Base-by-base conservation (phyloP, 2,797 vertebrate species). In the Clarias laeviceps region DNA sequence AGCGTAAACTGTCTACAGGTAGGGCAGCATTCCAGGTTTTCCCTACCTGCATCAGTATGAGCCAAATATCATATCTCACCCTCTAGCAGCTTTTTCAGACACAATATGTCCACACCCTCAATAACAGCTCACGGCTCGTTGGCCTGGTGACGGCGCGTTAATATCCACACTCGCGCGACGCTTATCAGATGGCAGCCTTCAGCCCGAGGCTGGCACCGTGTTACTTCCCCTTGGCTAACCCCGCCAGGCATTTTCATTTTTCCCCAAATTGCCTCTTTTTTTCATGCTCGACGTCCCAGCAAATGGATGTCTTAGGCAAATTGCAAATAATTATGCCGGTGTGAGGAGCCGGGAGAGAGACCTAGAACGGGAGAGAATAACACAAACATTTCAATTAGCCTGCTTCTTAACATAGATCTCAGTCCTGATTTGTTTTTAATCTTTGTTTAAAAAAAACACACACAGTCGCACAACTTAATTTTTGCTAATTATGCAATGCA, bases 231-330 rank as follows among this genome's bases (percentile, higher is more conserved):
- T 96, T 95, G 94, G 96, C 94, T 96, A 95, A 94, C 95, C 96
- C 95, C 96, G 94, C 96, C 95, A 96, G 96, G 95, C 96, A 89
- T 93, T 92, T 91, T 91, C 90, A 98, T 99, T 99, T 96, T 97
- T 98, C 96, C 97, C 96, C 97, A 98, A 99, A 99, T 99, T 99
- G 97, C 97, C 96, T 99, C 96, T 96, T 98, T 84, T 77, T 98
- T 99, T 99, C 98, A 99, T 98, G 98, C 97, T 99, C 97, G 96
- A 97, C 92, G 96, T 99, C 97, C 97, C 97, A 96, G 97, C 97
- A 99, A 99, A 99, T 99, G 97, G 97, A 98, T 96, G 95, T 99
- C 97, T 99, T 99, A 98, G 97, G 97, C 98, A 99, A 99, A 99
- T 99, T 98, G 98, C 98, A 99, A 99, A 98, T 99, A 99, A 99